Percentiles rank a stretch among this genome's conserved stretches.
phyloP scores from a whole-genome alignment of 2,797 vertebrate species.

The Coracias cyanogaster region DNA sequence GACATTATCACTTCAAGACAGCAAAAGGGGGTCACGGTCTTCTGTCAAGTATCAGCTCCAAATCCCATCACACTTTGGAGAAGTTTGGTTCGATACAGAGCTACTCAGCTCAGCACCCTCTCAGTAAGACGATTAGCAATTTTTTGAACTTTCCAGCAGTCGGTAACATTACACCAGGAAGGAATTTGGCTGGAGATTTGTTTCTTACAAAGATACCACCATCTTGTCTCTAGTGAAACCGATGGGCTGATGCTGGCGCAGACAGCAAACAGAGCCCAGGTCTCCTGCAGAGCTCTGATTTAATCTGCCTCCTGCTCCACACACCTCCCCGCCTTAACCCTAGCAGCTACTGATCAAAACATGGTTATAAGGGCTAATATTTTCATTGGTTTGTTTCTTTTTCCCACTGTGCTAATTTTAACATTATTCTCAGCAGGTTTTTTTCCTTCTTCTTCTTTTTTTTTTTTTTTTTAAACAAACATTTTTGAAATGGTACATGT shows the following conservation, averaged over 20 bases:
- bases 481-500: neutral
- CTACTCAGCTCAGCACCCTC: slow-evolving; percentile 9
- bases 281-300: neutral
- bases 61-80: slow-evolving; percentile 33
- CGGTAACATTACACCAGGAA: neutral
- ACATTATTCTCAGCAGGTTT: neutral
- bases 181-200: slow-evolving; percentile 40
- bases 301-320: neutral
- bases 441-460: neutral
- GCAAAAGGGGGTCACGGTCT: slow-evolving; percentile 37
- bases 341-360: slow-evolving; percentile 14
- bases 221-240: neutral
- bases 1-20: slow-evolving; percentile 51
- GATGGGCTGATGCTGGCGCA: slow-evolving; percentile 2
- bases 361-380: neutral
- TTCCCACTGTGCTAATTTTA: slow-evolving; percentile 15
- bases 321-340: neutral
- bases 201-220: neutral
- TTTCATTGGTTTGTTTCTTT: neutral
- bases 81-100: neutral
- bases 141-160: slow-evolving; percentile 37
- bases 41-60: slow-evolving; percentile 44
- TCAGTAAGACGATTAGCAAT: slow-evolving; percentile 17
- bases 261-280: slow-evolving; percentile 3
- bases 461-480: neutral